Evolutionary conservation across 2,797 vertebrate genomes (phyloP), one percentile per base, ranked within the genome.

Genomic region (Hyperoplus immaculatus): DNA sequence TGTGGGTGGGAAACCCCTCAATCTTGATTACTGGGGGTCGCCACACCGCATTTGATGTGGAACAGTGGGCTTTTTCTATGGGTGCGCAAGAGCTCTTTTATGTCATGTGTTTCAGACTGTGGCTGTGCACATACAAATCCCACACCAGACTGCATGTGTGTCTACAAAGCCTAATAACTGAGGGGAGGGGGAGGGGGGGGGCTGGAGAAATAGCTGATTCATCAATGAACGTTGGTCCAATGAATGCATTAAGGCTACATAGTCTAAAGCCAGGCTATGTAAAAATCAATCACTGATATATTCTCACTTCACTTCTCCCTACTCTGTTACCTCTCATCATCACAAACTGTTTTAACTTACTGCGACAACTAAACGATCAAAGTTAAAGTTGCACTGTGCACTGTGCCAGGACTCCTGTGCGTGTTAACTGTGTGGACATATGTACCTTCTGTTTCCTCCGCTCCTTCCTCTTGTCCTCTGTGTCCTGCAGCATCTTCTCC

Each of bases 401-500:
- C n/a, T 62, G 46, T 41, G 29, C 29, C 9, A 0, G 39, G 16
- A 38, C 41, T 41, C 29, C 43, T 43, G 74, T n/a, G 64, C 47
- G 50, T 21, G 65, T 55, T 29, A 6, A 53, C 8, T 42, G 36
- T 58, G 18, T 41, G 8, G 36, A 3, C 89, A 47, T 95, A 29
- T 29, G 29, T 3, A 99, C 98, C 96, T 99, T 99, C 91, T 99
- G 98, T 92, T 99, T 99, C 87, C 98, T 95, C 89, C 97, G 97
- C 90, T 99, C 98, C 93, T 99, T 99, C 89, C 98, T 95, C 93
- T 99, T 99, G 94, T 99, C 97, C 85, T 99, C 98, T 0, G 98
- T 99, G 92, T 99, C 98, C 92, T 99, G 98, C 80, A 99, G 93
- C 98, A 99, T 99, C 92, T 99, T 99, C 94, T 99, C 98, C 85